Conservation (phyloP, 2,797 vertebrate species). For the Galaxias olidus region DNA sequence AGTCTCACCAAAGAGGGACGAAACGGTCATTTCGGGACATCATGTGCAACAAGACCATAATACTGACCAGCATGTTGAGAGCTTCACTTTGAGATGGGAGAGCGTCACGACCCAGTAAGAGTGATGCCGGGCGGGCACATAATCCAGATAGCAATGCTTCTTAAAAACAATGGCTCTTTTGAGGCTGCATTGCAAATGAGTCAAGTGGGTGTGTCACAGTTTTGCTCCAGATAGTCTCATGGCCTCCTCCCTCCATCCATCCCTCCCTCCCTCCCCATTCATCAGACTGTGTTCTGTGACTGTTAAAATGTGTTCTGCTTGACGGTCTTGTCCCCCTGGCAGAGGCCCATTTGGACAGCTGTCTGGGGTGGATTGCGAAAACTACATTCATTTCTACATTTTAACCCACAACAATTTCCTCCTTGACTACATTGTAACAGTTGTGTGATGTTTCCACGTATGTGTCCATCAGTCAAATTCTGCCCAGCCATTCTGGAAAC, state of each 20-base stretch:
- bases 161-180: constrained; percentile 14
- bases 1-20: constrained; percentile 5
- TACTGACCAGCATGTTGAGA: constrained; percentile 8
- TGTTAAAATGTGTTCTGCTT: constrained; percentile 13
- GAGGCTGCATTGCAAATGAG: constrained; percentile 19
- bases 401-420: background rate
- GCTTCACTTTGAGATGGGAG: constrained; percentile 1
- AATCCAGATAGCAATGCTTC: background rate
- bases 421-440: background rate
- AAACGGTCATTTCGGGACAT: background rate
- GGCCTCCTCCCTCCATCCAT: too few species aligned
- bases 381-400: constrained; percentile 41
- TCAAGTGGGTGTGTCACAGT: constrained; percentile 11
- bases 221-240: constrained; percentile 3
- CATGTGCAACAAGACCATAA: background rate
- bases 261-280: background rate
- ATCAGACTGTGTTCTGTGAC: constrained; percentile 3
- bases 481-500: constrained; percentile 22
- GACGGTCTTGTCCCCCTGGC: constrained; percentile 13
- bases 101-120: background rate
- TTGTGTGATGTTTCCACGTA: background rate
- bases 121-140: background rate
- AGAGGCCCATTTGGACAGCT: too few species aligned
- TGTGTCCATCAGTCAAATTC: constrained; percentile 9
- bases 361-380: constrained; percentile 37